Conservation (phyloP, 2,888 invertebrate species). For the Hipparchia semele region DNA sequence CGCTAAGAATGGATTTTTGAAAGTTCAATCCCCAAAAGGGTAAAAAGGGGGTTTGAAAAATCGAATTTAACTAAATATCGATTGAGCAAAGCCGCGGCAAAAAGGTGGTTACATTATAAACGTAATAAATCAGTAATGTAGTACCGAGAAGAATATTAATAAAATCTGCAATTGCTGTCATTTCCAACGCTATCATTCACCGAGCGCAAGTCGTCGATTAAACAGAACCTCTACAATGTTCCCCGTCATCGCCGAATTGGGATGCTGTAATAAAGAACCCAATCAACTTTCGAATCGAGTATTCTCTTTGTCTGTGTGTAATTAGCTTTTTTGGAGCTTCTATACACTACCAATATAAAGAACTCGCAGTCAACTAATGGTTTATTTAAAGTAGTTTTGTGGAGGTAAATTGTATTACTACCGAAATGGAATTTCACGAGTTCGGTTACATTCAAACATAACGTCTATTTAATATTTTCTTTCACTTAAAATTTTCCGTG, state of each 20-base stretch:
- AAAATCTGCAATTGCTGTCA: conserved; percentile 14
- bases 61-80: no score
- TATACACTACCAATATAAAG: conserved; percentile 33
- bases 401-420: not conserved
- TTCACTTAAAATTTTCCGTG: conserved; percentile 18
- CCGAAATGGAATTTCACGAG: not conserved
- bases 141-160: not conserved
- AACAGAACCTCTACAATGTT: conserved; percentile 24
- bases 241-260: conserved; percentile 48
- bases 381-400: conserved; percentile 1
- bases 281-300: conserved; percentile 54
- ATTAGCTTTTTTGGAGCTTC: conserved; percentile 59
- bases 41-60: no score
- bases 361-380: not conserved
- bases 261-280: conserved; percentile 56
- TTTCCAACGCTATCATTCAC: conserved; percentile 14
- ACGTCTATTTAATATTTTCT: conserved; percentile 7
- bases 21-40: no score
- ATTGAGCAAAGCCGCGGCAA: no score
- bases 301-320: conserved; percentile 64
- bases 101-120: no score
- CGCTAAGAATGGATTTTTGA: no score
- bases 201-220: conserved; percentile 22
- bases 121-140: not conserved
- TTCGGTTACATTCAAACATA: conserved; percentile 4